A percentile compares a stretch with the other conserved stretches of the same genome.
Conservation (phyloP, 2,888 invertebrate species). For the Julus scandinavius region DNA sequence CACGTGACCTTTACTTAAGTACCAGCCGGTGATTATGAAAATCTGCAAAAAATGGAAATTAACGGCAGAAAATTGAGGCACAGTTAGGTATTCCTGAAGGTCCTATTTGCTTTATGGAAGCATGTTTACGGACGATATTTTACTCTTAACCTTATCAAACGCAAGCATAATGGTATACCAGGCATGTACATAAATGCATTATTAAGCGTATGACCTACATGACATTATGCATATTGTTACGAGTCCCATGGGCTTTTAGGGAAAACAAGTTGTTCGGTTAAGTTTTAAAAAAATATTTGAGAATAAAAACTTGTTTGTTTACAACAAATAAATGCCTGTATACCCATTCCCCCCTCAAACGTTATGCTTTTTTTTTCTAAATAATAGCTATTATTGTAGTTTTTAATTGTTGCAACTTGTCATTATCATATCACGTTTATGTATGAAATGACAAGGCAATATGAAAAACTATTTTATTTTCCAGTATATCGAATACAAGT, state of each 20-base stretch:
- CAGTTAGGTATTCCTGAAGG: constrained; percentile 45
- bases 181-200: not conserved
- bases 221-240: not conserved
- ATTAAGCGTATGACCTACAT: not conserved
- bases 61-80: constrained; percentile 11
- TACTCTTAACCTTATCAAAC: constrained; percentile 30
- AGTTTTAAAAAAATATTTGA: not conserved
- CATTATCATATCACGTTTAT: too few species aligned
- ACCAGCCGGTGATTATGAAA: constrained; percentile 30
- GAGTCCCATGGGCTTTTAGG: not conserved
- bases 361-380: too few species aligned
- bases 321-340: not conserved
- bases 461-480: too few species aligned
- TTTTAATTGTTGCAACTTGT: too few species aligned
- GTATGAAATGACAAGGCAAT: too few species aligned
- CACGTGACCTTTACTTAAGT: constrained; percentile 40
- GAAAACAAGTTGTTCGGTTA: not conserved
- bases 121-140: constrained; percentile 15
- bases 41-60: constrained; percentile 48
- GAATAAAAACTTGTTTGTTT: not conserved
- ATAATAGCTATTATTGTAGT: too few species aligned
- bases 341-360: too few species aligned
- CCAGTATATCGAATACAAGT: too few species aligned
- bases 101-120: constrained; percentile 48
- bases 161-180: not conserved